Percentiles rank a stretch among this genome's conserved stretches.
These are phyloP conservation scores for Athripsodes cinereus DNA, from an alignment of 2,888 invertebrate genomes.

Conservation along the genomic window DNA sequence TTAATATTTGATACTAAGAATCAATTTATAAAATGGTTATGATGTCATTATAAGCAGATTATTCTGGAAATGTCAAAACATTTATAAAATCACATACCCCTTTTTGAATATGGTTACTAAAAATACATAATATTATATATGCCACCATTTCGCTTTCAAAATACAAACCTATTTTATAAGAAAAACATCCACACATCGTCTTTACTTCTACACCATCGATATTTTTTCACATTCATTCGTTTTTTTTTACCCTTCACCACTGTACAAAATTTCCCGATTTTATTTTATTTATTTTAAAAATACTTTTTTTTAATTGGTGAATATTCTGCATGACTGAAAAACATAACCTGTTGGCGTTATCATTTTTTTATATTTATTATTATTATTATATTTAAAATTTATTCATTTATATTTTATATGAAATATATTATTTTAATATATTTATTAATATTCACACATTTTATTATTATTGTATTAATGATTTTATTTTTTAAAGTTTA, in stretches of 20 bases:
- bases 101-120: no score
- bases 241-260: not conserved
- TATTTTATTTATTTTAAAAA: not conserved
- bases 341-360: slow-evolving; percentile 27
- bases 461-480: not conserved
- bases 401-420: not conserved
- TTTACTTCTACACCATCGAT: no score
- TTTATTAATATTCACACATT: not conserved
- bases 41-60: no score
- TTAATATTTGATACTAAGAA: no score
- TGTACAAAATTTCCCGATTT: not conserved
- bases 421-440: not conserved
- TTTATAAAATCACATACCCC: no score
- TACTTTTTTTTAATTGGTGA: not conserved
- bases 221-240: no score
- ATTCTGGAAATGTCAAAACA: no score
- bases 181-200: no score
- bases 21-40: no score
- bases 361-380: not conserved
- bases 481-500: not conserved
- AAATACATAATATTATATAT: no score
- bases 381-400: not conserved
- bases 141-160: no score
- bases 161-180: no score
- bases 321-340: slow-evolving; percentile 21